These are phyloP conservation scores for Montipora capricornis DNA, from an alignment of 64 coral and sea anemone genomes.

Conservation along the genomic window DNA sequence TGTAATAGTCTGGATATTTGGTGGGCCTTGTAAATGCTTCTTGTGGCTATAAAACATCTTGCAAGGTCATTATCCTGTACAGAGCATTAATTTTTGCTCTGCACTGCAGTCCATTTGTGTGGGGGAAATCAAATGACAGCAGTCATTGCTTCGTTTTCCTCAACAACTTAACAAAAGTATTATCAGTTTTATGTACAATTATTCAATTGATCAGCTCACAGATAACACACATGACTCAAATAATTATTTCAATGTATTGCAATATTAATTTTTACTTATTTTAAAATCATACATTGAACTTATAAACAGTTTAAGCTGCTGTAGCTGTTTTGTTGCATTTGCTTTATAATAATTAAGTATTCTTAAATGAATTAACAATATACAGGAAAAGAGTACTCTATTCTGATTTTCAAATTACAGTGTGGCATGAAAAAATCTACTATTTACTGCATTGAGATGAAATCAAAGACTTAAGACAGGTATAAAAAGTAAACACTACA, in stretches of 20 bases:
- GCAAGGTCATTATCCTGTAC: too few relatives aligned
- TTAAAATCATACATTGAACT: not conserved
- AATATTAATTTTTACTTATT: not conserved
- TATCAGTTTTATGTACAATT: constrained; percentile 3
- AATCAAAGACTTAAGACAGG: constrained; percentile 4
- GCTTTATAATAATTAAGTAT: not conserved
- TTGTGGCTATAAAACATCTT: not conserved
- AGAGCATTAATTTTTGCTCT: too few relatives aligned
- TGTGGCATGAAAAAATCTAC: constrained; percentile 25
- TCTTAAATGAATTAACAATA: constrained; percentile 21
- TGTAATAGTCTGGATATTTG: not conserved
- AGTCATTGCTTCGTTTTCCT: too few relatives aligned
- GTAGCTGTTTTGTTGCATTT: not conserved
- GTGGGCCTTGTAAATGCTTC: constrained; percentile 3
- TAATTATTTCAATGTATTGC: constrained; percentile 1
- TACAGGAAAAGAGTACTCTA: constrained; percentile 24
- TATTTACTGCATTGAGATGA: not conserved
- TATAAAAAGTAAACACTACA: too few relatives aligned
- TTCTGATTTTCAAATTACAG: constrained; percentile 28
- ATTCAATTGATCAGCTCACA: not conserved
- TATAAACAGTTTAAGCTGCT: not conserved
- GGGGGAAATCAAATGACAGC: too few relatives aligned
- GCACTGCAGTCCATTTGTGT: too few relatives aligned
- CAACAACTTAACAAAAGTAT: not conserved
- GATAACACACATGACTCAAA: not conserved